A percentile compares a stretch with the other conserved stretches of the same genome.
These are phyloP conservation scores for Schizothorax lantsangensis DNA, from an alignment of 2,797 vertebrate species.

Conservation along the genomic window DNA sequence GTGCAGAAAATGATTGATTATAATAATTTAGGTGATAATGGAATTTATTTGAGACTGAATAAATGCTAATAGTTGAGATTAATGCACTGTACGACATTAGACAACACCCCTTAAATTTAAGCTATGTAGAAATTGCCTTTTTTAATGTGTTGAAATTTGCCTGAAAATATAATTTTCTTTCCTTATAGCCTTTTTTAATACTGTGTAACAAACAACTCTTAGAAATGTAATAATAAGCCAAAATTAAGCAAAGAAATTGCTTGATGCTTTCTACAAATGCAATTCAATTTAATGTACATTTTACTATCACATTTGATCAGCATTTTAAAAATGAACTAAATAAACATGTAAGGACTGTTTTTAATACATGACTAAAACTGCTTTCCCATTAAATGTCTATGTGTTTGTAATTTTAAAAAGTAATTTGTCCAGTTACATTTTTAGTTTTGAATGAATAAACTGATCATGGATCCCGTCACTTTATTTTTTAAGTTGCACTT, in stretches of 20 bases:
- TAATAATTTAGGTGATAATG: not conserved
- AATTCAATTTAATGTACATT: not conserved
- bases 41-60: not conserved
- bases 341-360: not conserved
- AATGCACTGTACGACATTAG: not conserved
- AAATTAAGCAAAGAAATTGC: not conserved
- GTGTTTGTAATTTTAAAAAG: not conserved
- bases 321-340: not conserved
- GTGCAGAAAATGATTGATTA: slow-evolving; percentile 52
- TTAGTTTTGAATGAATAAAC: not conserved
- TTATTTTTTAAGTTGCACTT: not conserved
- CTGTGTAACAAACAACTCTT: not conserved
- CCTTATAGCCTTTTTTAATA: not conserved
- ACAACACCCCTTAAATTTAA: not conserved
- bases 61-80: not conserved
- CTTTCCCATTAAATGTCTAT: not conserved
- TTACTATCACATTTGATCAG: not conserved
- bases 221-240: not conserved
- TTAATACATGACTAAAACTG: too few species aligned
- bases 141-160: not conserved
- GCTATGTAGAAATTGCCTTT: not conserved
- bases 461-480: not conserved
- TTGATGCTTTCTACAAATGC: not conserved
- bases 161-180: not conserved
- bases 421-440: not conserved